phyloP scores from a whole-genome alignment of 2,888 invertebrate genomes.

The Erebia palarica region DNA sequence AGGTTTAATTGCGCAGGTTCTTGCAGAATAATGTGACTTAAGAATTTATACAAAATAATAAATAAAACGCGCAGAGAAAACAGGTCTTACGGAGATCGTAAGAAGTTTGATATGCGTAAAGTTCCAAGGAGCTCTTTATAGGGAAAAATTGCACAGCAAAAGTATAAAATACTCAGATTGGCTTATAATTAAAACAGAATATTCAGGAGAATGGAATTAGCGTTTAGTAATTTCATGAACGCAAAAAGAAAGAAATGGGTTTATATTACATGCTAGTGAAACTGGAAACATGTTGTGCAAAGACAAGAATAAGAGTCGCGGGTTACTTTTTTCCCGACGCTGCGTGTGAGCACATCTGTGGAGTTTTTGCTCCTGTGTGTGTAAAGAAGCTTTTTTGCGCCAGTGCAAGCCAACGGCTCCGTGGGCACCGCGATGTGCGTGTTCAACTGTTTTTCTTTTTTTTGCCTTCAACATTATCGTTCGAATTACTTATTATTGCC shows the following conservation, averaged over 20 bases:
- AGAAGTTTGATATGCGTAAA: slow-evolving; percentile 12
- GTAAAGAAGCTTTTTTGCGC: slow-evolving; percentile 56
- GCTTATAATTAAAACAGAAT: slow-evolving; percentile 7
- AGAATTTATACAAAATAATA: slow-evolving; percentile 51
- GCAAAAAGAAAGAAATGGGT: slow-evolving; percentile 29
- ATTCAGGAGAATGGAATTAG: not conserved
- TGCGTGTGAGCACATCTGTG: slow-evolving; percentile 76
- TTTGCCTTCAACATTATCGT: slow-evolving; percentile 54
- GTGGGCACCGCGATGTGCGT: slow-evolving; percentile 54
- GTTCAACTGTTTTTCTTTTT: slow-evolving; percentile 55
- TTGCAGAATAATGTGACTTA: slow-evolving; percentile 45
- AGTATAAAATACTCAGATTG: not conserved
- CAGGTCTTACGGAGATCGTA: slow-evolving; percentile 24
- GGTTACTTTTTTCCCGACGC: slow-evolving; percentile 62
- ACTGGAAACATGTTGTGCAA: slow-evolving; percentile 31
- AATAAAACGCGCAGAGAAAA: slow-evolving; percentile 41
- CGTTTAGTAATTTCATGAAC: slow-evolving; percentile 20
- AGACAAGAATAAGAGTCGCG: slow-evolving; percentile 37
- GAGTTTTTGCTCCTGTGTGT: slow-evolving; percentile 59
- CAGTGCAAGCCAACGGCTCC: slow-evolving; percentile 54
- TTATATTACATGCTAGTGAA: slow-evolving; percentile 31
- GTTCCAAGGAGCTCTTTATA: slow-evolving; percentile 7
- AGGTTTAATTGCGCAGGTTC: slow-evolving; percentile 64
- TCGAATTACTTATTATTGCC: slow-evolving; percentile 53
- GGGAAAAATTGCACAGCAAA: not conserved